Conservation (phyloP, 2,888 invertebrate genomes). For the Slavum lentiscoides region DNA sequence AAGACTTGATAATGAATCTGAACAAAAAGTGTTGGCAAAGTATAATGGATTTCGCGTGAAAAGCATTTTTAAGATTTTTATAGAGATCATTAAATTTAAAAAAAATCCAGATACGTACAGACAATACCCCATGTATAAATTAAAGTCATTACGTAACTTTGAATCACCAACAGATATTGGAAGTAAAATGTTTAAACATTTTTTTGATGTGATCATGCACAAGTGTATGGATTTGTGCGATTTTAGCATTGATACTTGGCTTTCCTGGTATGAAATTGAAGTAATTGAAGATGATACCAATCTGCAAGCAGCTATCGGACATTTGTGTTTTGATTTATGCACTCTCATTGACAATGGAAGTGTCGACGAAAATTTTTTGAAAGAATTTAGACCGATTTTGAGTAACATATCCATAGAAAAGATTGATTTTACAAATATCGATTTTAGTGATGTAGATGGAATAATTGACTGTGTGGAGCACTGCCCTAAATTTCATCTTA, state of each 20-base stretch:
- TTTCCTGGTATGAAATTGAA: conserved; percentile 34
- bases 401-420: conserved; percentile 25
- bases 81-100: not conserved
- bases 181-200: not conserved
- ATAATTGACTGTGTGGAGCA: not conserved
- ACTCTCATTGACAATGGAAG: conserved; percentile 10
- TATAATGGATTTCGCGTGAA: conserved; percentile 27
- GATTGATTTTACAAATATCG: conserved; percentile 16
- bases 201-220: conserved; percentile 1
- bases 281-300: conserved; percentile 18
- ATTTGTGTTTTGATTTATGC: conserved; percentile 34
- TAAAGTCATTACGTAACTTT: not conserved
- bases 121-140: conserved; percentile 8
- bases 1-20: not conserved
- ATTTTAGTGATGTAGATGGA: not conserved
- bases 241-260: conserved; percentile 30
- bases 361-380: not conserved
- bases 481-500: conserved; percentile 15
- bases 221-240: conserved; percentile 35
- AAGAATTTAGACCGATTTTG: conserved; percentile 6
- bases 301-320: conserved; percentile 25
- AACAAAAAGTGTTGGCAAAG: not conserved
- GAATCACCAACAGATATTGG: not conserved
- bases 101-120: not conserved
- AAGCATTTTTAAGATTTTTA: conserved; percentile 28